Evolutionary conservation across 30 jellyfish, hydroid and myxozoan species (phyloP), one percentile per base, ranked within the genome.

Genomic region (Cassiopea xamachana): DNA sequence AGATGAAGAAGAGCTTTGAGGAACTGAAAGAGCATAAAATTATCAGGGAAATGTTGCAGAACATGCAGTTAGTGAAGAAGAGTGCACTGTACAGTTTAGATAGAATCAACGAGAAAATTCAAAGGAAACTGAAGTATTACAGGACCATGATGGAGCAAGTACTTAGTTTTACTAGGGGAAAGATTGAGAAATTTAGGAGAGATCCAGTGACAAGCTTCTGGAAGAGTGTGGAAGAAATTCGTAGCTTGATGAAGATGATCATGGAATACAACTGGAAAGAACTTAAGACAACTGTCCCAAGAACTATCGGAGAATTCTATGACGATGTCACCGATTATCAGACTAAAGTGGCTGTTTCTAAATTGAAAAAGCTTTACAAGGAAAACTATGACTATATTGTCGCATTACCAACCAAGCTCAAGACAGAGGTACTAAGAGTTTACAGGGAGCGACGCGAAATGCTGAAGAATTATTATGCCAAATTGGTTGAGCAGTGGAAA

Each of bases 141-240:
- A 79, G 74, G 73, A 14, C 16, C 45, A 16, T 14, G 39, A 71
- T 71, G 50, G 80, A 71, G 80, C n/a, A 71, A 45, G n/a, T 85
- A 62, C 91, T 88, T 48, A 87, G 48, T 19, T 19, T 64, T 1
- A 92, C 87, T 4, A 68, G 50, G 62, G 80, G 50, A 44, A 61
- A 87, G 44, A 77, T 75, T 39, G 76, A 77, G 2, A 50, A 27
- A 67, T 96, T 92, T 90, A 77, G 93, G 64, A 85, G 74, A 62
- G 70, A 96, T 69, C 99, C 99, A 16, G 99, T 88, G 49, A 97
- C 91, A 68, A 75, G 96, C 48, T 96, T 96, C 95, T 96, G 99
- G 99, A 77, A n/a, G 44, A 47, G 80, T 9, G 90, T 91, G 4
- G 78, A 44, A 7, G 50, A 12, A 46, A 75, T 69, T 46, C 68